Evolutionary conservation across 2,113 vertebrate genomes (phyloP), one percentile per base, ranked within the genome.

Genomic region (Romanogobio albipinnatus): DNA sequence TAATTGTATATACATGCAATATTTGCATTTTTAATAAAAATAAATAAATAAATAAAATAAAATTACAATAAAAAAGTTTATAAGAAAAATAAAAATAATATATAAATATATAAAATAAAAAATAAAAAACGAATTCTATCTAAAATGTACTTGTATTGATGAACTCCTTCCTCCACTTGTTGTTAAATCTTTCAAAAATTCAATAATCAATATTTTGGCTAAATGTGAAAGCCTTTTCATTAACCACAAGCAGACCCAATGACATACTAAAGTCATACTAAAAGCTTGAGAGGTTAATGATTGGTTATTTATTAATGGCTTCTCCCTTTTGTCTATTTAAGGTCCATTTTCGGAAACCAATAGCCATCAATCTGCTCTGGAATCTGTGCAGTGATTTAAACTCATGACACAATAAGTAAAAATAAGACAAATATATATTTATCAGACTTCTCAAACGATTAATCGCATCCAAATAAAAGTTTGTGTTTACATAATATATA

Each of bases 151-250:
- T 43, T 5, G 36, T n/a, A 22, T 43, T 71, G 36, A 71, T n/a
- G 9, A 71, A n/a, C 9, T 8, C 19, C 36, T n/a, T 47, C 5
- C 39, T 73, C 19, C 68, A 45, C 68, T 73, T 10, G 9, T 45
- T 19, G 5, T 39, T 43, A 43, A 71, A 19, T 9, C 29, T 1
- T 70, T 70, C 1, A 19, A 39, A 36, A n/a, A 71, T 6, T n/a
- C 39, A 71, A 70, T 70, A 70, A n/a, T 71, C 68, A 71, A 71
- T 71, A 24, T 45, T 47, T 45, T 14, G 22, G 22, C 70, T 45
- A 73, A 24, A 47, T 73, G 70, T 45, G 9, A 45, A 24, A 73
- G 22, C 39, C 10, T 73, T 45, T 73, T 11, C 10, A 73, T 73
- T 45, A 73, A 47, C 22, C 39, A 24, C 70, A 47, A 73, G 5